Evolutionary conservation across 2,113 vertebrate genomes (phyloP).

Genomic region (Otus sunia): DNA sequence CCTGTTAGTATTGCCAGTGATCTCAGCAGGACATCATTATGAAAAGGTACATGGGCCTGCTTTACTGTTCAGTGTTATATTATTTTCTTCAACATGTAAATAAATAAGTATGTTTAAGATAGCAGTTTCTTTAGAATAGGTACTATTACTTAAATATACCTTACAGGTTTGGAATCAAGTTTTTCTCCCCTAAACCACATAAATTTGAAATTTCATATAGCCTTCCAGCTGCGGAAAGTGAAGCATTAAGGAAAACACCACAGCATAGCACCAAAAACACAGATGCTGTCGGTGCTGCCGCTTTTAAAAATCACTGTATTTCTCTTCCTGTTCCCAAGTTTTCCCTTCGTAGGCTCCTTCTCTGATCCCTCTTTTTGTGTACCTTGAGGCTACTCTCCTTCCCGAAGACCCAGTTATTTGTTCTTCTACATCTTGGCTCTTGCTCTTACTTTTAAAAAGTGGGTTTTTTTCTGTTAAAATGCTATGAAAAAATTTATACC

Average conservation of each 20-base stretch:
- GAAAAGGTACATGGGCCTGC: not conserved
- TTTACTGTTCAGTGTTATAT: not conserved
- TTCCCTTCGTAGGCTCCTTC: not conserved
- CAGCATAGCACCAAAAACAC: not conserved
- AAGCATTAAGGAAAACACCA: not conserved
- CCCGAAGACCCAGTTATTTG: not conserved
- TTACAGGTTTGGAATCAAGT: not conserved
- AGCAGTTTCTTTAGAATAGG: not conserved
- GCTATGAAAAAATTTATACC: not conserved
- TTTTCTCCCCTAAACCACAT: not conserved
- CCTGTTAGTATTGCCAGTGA: not conserved
- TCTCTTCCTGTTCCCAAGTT: not conserved
- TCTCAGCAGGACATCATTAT: not conserved
- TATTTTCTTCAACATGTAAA: not conserved
- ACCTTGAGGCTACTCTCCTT: not conserved
- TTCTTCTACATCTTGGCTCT: not conserved
- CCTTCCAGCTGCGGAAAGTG: not conserved
- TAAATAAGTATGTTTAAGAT: not conserved
- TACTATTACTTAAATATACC: not conserved
- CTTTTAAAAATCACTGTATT: not conserved
- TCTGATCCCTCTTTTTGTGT: not conserved
- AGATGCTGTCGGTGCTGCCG: not conserved
- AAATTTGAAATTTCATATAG: not conserved
- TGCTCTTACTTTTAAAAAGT: not conserved
- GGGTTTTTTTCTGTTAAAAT: not conserved